Evolutionary conservation across 2,113 vertebrate species (phyloP), one percentile per base, ranked within the genome.

Genomic region (Coregonus clupeaformis): DNA sequence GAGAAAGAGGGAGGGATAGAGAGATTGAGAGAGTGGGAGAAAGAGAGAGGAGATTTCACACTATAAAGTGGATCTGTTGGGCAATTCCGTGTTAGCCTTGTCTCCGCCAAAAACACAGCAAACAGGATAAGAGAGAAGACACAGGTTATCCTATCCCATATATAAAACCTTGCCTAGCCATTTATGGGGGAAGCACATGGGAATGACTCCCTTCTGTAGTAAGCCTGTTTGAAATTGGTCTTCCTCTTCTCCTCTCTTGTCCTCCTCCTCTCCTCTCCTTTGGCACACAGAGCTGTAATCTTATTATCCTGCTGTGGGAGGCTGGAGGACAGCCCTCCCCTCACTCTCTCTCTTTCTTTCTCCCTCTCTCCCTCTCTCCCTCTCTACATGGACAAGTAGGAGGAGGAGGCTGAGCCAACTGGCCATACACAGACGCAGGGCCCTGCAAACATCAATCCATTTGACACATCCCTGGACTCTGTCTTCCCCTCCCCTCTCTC

Each of bases 51-150:
- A n/a, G 68, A 30, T 60, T 60, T 71, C 72, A 73, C 32, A 79
- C 60, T 42, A 42, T 14, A 66, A 82, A 79, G 77, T 76, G 64
- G 77, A 49, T 80, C 30, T 42, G 12, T 45, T 18, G 71, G 64
- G 42, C 81, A 77, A 82, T 83, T 71, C 62, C 20, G 68, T 74
- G 52, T 83, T 55, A 70, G 22, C 47, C 70, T 75, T 73, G 68
- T 81, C 78, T 85, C 63, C 70, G 72, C 73, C 73, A 36, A n/a
- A 76, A 65, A 18, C 29, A 30, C 47, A 60, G 69, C 25, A 2
- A 82, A 81, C 60, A 59, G 73, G 66, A 72, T 66, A 68, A 78
- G 69, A 76, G 60, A 69, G 74, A 76, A 78, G 69, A 73, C 22
- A 75, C 80, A 83, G 72, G 68, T 73, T 67, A 32, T 25, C 42